Conservation (phyloP, 2,797 vertebrate species). For the Atherinosoma microstoma region DNA sequence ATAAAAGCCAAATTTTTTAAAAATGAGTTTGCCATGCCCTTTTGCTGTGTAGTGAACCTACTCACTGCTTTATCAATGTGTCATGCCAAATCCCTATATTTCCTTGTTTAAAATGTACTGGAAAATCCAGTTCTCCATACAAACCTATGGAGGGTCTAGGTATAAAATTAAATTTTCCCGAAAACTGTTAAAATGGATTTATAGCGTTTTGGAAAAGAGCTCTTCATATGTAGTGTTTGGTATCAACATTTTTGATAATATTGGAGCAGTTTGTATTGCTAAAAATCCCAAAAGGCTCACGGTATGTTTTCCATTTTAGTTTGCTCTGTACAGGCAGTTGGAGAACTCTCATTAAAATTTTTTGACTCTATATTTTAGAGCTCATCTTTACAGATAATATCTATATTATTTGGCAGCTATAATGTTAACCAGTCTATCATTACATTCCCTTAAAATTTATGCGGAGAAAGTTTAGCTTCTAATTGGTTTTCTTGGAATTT, state of each 20-base stretch:
- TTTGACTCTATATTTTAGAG: constrained; percentile 37
- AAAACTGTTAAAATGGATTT: too few species aligned
- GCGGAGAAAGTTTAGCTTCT: constrained; percentile 36
- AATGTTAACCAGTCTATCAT: constrained; percentile 63
- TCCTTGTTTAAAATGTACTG: too few species aligned
- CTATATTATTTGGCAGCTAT: constrained; percentile 38
- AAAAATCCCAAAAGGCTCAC: constrained; percentile 31
- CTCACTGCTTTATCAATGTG: too few species aligned
- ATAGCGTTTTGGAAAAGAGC: too few species aligned
- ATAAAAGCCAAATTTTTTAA: too few species aligned
- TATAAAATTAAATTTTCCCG: too few species aligned
- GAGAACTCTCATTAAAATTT: constrained; percentile 9
- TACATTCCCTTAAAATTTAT: constrained; percentile 54
- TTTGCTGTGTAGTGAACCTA: too few species aligned
- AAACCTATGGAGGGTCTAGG: too few species aligned
- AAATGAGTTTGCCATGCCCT: too few species aligned
- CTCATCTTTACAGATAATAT: constrained; percentile 54
- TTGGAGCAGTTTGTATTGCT: constrained; percentile 33
- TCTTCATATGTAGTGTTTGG: not conserved
- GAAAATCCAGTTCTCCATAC: too few species aligned
- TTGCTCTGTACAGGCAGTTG: constrained; percentile 18
- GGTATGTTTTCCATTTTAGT: constrained; percentile 48
- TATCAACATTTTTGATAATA: not conserved
- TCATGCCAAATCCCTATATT: too few species aligned
- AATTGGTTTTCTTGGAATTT: constrained; percentile 58